phyloP scores from a whole-genome alignment of 2,797 vertebrate species.

The Choloepus didactylus region DNA sequence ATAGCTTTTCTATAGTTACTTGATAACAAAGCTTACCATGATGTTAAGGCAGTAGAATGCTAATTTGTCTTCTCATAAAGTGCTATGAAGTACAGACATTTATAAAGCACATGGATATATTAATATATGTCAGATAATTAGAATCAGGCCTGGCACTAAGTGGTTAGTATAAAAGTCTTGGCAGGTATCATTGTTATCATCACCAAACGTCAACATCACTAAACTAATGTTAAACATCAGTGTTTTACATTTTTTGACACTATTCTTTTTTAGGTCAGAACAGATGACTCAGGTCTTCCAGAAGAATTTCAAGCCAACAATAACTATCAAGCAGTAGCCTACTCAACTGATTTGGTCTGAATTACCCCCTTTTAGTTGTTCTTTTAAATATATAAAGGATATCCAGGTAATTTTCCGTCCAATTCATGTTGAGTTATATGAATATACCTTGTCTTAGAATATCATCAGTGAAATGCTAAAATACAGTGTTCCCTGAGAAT shows the following conservation, averaged over 20 bases:
- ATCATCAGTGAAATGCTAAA: background rate
- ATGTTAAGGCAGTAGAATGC: background rate
- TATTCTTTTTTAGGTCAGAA: slow-evolving; percentile 88
- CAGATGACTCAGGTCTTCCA: slow-evolving; percentile 86
- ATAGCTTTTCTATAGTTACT: background rate
- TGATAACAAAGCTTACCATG: background rate
- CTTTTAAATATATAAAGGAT: background rate
- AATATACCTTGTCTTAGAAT: background rate
- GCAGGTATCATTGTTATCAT: background rate
- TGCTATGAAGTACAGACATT: background rate
- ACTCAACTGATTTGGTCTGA: slow-evolving; percentile 71
- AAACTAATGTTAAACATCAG: background rate
- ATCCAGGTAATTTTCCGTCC: background rate
- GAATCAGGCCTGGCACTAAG: background rate
- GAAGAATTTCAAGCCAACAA: slow-evolving; percentile 88
- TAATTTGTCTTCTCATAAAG: background rate
- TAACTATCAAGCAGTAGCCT: slow-evolving; percentile 87
- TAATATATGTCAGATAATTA: background rate
- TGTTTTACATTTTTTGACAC: background rate
- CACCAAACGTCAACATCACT: background rate
- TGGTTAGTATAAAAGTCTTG: background rate
- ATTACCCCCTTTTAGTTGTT: background rate
- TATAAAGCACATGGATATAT: background rate
- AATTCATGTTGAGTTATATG: background rate
- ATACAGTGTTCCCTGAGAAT: background rate